Percentiles rank a stretch among this genome's conserved stretches.
phyloP scores from a whole-genome alignment of 2,797 vertebrate genomes.

The Danionella dracula region DNA sequence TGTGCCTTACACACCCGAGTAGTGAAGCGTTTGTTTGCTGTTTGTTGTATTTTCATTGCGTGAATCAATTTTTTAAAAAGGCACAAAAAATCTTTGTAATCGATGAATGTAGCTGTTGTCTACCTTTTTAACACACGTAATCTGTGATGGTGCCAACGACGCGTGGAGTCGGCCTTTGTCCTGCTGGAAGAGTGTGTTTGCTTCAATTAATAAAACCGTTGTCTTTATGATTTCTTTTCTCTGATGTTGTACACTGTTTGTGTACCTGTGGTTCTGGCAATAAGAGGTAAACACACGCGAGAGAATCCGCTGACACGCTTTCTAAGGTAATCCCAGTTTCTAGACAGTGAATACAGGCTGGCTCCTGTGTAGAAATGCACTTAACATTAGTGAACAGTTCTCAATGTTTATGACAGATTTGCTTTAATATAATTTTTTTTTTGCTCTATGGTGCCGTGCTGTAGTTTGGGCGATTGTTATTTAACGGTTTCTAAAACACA shows the following conservation, averaged over 20 bases:
- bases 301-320: conserved; percentile 12
- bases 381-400: conserved; percentile 62
- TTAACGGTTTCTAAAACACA: conserved; percentile 57
- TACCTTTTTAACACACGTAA: conserved; percentile 55
- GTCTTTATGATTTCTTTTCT: conserved; percentile 61
- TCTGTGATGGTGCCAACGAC: conserved; percentile 83
- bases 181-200: conserved; percentile 64
- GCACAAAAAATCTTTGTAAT: conserved; percentile 51
- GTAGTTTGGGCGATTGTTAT: conserved; percentile 68
- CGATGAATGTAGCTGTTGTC: conserved; percentile 78
- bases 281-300: conserved; percentile 40
- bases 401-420: conserved; percentile 64
- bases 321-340: conserved; percentile 47
- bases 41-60: conserved; percentile 73
- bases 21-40: conserved; percentile 90
- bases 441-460: conserved; percentile 61
- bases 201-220: conserved; percentile 53
- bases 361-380: conserved; percentile 75
- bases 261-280: conserved; percentile 56
- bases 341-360: conserved; percentile 75
- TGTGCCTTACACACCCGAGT: conserved; percentile 99
- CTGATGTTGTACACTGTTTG: conserved; percentile 52
- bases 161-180: conserved; percentile 61
- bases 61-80: conserved; percentile 59
- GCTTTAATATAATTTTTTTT: conserved; percentile 69